These are phyloP conservation scores for Orthosia cruda DNA, from an alignment of 2,888 invertebrate genomes.

Conservation along the genomic window DNA sequence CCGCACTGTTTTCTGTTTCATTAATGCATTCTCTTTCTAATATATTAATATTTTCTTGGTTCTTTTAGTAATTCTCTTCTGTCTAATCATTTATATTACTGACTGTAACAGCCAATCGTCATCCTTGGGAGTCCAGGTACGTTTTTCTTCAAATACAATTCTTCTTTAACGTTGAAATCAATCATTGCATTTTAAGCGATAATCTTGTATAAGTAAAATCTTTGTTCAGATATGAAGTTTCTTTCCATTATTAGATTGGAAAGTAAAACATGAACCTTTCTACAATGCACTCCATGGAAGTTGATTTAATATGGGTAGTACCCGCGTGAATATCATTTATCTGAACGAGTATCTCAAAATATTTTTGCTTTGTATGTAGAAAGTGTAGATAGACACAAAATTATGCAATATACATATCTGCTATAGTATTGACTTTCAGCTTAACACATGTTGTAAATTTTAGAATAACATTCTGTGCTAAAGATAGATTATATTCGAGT, in stretches of 20 bases:
- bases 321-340: background rate
- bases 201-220: constrained; percentile 43
- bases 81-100: constrained; percentile 63
- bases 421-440: background rate
- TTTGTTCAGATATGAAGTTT: constrained; percentile 7
- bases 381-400: background rate
- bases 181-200: constrained; percentile 35
- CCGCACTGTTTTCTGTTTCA: constrained; percentile 78
- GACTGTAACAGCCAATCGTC: constrained; percentile 73
- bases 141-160: constrained; percentile 47
- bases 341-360: background rate
- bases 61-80: constrained; percentile 74
- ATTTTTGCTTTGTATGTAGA: background rate
- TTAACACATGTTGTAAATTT: background rate
- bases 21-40: constrained; percentile 83
- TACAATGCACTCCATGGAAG: background rate
- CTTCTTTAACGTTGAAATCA: constrained; percentile 53
- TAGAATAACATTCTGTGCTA: background rate
- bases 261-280: background rate
- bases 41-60: constrained; percentile 82
- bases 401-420: background rate
- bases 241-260: background rate
- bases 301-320: background rate
- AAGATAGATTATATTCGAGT: constrained; percentile 6
- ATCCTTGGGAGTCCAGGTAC: constrained; percentile 74